Conservation (phyloP, 2,888 invertebrate species). For the Oscheius sp. region DNA sequence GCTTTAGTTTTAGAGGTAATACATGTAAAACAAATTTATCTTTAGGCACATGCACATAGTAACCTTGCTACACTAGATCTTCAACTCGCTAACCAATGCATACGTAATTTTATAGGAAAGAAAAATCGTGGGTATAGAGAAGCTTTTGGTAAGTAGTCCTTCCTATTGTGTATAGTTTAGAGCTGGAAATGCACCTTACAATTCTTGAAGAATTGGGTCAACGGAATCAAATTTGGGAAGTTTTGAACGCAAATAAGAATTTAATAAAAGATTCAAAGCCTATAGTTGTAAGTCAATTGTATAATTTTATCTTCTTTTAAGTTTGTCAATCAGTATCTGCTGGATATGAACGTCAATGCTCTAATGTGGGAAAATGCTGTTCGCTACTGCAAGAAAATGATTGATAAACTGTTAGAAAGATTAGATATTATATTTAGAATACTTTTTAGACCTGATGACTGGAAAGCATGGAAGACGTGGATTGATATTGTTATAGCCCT, state of each 20-base stretch:
- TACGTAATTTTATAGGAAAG: neutral
- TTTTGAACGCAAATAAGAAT: neutral
- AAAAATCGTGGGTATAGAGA: neutral
- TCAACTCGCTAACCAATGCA: neutral
- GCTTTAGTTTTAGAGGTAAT: neutral
- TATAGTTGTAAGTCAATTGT: neutral
- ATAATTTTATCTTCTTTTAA: neutral
- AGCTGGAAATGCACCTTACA: neutral
- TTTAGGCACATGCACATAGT: neutral
- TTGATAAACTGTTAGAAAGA: neutral
- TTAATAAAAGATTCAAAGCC: neutral
- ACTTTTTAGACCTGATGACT: slow-evolving; percentile 2
- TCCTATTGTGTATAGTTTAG: neutral
- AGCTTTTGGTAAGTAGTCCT: neutral
- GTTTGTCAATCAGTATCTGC: neutral
- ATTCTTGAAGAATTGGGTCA: neutral
- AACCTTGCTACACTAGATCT: neutral
- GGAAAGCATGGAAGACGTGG: slow-evolving; percentile 4
- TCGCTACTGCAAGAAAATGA: neutral
- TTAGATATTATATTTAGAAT: too few relatives aligned
- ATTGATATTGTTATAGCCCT: neutral
- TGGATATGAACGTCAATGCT: neutral
- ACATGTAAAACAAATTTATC: neutral
- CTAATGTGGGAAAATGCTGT: neutral
- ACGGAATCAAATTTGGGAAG: neutral